Percentiles rank a stretch among this genome's conserved stretches.
These are phyloP conservation scores for Pagetopsis macropterus DNA, from an alignment of 2,797 vertebrate species.

Conservation along the genomic window DNA sequence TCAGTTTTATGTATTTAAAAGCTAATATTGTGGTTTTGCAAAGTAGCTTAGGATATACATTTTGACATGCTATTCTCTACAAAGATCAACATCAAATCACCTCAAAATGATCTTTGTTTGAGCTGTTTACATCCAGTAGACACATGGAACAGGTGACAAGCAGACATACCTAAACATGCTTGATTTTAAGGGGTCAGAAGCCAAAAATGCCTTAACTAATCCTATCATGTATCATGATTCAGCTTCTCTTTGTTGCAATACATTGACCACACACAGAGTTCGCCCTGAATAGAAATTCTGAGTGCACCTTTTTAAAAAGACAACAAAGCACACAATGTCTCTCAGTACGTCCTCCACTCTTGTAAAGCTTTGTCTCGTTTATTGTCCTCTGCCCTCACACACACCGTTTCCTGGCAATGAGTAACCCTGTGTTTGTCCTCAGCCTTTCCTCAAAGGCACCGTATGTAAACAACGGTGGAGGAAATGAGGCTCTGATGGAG, in stretches of 20 bases:
- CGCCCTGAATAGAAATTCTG: not conserved
- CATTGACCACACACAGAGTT: constrained; percentile 5
- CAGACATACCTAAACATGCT: no score
- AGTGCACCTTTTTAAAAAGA: constrained; percentile 3
- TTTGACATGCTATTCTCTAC: not conserved
- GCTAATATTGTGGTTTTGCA: not conserved
- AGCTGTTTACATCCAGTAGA: not conserved
- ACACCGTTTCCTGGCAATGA: constrained; percentile 26
- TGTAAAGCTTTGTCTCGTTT: not conserved
- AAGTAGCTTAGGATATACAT: not conserved
- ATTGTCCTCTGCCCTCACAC: not conserved
- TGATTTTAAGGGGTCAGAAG: not conserved
- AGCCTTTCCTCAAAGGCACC: constrained; percentile 63
- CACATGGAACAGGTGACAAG: no score
- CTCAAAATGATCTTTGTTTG: not conserved
- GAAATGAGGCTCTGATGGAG: constrained; percentile 54
- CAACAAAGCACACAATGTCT: constrained; percentile 2
- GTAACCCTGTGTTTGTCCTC: constrained; percentile 38
- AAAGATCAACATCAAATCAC: not conserved
- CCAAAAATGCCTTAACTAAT: not conserved
- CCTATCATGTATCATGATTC: not conserved
- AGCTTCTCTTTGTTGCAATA: not conserved
- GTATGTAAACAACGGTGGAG: constrained; percentile 49
- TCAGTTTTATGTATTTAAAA: not conserved
- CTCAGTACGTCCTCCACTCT: not conserved